Evolutionary conservation across 2,888 invertebrate genomes (phyloP).

Genomic region (Caenorhabditis sp.): DNA sequence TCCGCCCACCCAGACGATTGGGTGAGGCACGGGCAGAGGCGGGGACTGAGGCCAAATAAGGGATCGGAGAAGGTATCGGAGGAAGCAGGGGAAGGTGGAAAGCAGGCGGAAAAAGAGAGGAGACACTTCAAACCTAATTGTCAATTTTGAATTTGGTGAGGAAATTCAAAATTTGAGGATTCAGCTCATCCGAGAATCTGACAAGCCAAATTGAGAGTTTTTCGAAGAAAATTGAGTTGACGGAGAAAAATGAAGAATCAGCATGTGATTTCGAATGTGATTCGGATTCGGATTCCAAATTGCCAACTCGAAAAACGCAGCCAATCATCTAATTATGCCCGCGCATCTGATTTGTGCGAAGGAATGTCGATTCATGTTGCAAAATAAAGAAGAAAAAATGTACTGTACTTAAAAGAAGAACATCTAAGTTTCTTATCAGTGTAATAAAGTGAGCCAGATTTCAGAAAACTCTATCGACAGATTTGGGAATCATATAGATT

Average conservation of each 20-base stretch:
- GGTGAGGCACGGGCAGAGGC: constrained; percentile 28
- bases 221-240: constrained; percentile 1
- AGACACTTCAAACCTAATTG: constrained; percentile 48
- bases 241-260: constrained; percentile 1
- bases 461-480: too few species aligned
- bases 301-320: constrained; percentile 33
- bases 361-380: constrained; percentile 44
- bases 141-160: constrained; percentile 37
- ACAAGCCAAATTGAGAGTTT: constrained; percentile 16
- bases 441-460: too few species aligned
- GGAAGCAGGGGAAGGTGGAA: constrained; percentile 2
- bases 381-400: constrained; percentile 8
- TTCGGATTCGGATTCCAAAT: constrained; percentile 11
- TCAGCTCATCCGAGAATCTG: background rate
- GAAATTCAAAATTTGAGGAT: background rate
- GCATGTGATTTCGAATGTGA: constrained; percentile 16
- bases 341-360: constrained; percentile 24
- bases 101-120: constrained; percentile 22
- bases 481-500: too few species aligned
- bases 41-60: constrained; percentile 26
- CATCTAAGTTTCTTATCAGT: too few species aligned
- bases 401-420: background rate
- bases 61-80: constrained; percentile 29
- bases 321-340: constrained; percentile 33
- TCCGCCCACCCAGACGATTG: constrained; percentile 41